Evolutionary conservation across 1,140 invertebrate species (phyloP).

Genomic region (Platyura marginata): DNA sequence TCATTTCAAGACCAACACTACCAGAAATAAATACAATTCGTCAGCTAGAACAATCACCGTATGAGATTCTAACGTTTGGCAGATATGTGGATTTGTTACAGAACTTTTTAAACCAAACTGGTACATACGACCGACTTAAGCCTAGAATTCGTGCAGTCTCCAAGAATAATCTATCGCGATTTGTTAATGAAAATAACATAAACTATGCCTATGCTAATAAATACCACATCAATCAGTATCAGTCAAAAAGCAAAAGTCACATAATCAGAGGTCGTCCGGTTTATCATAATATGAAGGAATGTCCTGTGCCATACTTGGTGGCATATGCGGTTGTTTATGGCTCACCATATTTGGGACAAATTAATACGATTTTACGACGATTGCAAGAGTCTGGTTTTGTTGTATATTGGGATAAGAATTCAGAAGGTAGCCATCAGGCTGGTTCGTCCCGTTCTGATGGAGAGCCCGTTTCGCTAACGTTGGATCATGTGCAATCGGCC

Average conservation of each 20-base stretch:
- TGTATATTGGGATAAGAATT: slow-evolving; percentile 18
- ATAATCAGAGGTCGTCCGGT: slow-evolving; percentile 10
- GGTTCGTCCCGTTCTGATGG: background rate
- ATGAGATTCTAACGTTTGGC: slow-evolving; percentile 9
- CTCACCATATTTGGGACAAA: slow-evolving; percentile 17
- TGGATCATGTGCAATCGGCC: background rate
- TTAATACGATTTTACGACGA: slow-evolving; percentile 13
- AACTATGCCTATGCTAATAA: slow-evolving; percentile 18
- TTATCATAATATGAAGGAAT: slow-evolving; percentile 18
- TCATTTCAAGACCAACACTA: slow-evolving; percentile 13
- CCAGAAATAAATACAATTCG: slow-evolving; percentile 14
- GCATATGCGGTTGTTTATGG: slow-evolving; percentile 21
- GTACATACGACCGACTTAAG: slow-evolving; percentile 9
- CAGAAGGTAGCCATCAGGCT: background rate
- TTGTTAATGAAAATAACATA: slow-evolving; percentile 10
- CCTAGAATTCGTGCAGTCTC: slow-evolving; percentile 10
- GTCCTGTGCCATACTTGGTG: slow-evolving; percentile 18
- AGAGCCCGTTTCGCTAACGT: background rate
- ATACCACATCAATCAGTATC: slow-evolving; percentile 14
- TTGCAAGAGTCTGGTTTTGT: slow-evolving; percentile 16
- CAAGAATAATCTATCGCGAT: slow-evolving; percentile 4
- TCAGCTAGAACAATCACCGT: slow-evolving; percentile 10
- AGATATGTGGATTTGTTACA: slow-evolving; percentile 12
- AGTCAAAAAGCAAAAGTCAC: slow-evolving; percentile 12
- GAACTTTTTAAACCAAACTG: slow-evolving; percentile 8